Percentiles rank a stretch among this genome's conserved stretches.
phyloP scores from a whole-genome alignment of 2,113 vertebrate species.

The Noctilio leporinus region DNA sequence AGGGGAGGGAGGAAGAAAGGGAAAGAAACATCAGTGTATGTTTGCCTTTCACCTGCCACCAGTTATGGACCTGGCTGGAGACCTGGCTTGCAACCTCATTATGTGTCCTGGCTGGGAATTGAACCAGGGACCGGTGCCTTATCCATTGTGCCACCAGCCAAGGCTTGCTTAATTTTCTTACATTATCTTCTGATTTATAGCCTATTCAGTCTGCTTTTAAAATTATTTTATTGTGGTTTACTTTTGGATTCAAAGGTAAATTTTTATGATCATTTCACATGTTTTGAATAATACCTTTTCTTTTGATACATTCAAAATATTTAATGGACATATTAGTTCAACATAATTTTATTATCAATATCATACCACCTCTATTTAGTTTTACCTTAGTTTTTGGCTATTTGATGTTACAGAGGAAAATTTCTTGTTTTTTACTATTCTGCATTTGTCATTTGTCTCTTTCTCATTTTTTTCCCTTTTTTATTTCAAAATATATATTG shows the following conservation, averaged over 20 bases:
- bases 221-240: not conserved
- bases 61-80: too few species aligned
- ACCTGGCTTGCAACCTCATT: too few species aligned
- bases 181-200: not conserved
- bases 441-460: not conserved
- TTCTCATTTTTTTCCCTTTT: not conserved
- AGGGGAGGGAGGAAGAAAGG: too few species aligned
- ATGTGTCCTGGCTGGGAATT: too few species aligned
- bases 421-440: not conserved
- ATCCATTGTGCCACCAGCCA: too few species aligned
- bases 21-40: too few species aligned
- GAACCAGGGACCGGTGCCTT: too few species aligned
- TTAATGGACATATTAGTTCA: not conserved
- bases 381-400: not conserved
- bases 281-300: not conserved
- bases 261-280: not conserved
- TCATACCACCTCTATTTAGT: not conserved
- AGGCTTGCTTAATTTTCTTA: not conserved
- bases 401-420: not conserved
- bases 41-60: too few species aligned
- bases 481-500: not conserved
- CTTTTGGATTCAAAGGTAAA: not conserved
- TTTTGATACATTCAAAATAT: not conserved
- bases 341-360: not conserved
- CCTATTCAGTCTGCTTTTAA: not conserved